Evolutionary conservation across 2,113 vertebrate genomes (phyloP).

Genomic region (Lampris megalopsis): DNA sequence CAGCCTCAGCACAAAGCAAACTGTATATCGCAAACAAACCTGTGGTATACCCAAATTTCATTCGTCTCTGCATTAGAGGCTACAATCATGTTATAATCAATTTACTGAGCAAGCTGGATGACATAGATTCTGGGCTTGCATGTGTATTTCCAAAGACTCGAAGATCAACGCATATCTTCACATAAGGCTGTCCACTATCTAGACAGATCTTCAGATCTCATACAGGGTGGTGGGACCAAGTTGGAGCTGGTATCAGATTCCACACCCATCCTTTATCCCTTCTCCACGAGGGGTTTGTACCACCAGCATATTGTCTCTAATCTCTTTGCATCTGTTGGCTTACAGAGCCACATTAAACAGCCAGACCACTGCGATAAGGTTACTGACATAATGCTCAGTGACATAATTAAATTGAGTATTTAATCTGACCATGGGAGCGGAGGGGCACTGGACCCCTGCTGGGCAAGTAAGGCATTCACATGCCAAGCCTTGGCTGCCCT

Average conservation of each 20-base stretch:
- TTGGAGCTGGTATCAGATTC: conserved; percentile 30
- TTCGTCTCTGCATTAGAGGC: not conserved
- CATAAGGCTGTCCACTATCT: conserved; percentile 32
- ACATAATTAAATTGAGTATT: conserved; percentile 78
- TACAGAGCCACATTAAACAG: conserved; percentile 62
- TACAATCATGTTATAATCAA: not conserved
- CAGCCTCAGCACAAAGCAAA: not conserved
- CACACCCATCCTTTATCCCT: conserved; percentile 30
- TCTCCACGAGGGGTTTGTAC: conserved; percentile 19
- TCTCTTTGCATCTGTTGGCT: conserved; percentile 61
- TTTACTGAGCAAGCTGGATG: not conserved
- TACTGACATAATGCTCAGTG: conserved; percentile 67
- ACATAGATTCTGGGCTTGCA: not conserved
- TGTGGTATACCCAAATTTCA: too few relatives aligned
- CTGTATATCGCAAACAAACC: not conserved
- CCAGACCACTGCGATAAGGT: conserved; percentile 64
- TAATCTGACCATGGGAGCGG: conserved; percentile 61
- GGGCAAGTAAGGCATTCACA: conserved; percentile 25
- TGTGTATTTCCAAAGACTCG: not conserved
- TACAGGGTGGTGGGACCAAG: conserved; percentile 9
- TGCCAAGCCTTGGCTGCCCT: not conserved
- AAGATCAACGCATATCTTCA: not conserved
- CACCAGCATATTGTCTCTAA: conserved; percentile 57
- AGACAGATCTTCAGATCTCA: conserved; percentile 13
- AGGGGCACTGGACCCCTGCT: conserved; percentile 30